Evolutionary conservation across 2,797 vertebrate genomes (phyloP), one percentile per base, ranked within the genome.

Genomic region (Margarornis squamiger): DNA sequence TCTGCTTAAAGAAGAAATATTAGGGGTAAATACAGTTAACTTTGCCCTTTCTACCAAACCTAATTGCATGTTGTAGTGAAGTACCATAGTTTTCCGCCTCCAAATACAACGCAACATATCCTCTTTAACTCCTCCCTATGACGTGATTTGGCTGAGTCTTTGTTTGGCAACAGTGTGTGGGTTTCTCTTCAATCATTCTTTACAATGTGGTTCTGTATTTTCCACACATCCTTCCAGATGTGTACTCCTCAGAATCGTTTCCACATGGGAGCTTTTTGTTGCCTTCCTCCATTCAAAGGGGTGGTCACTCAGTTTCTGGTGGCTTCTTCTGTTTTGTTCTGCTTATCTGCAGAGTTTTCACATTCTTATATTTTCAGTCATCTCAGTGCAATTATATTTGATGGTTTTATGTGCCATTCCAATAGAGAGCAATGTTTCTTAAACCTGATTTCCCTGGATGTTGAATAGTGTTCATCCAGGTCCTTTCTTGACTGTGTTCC

Each of bases 191-290:
- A 83, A 0, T 86, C 74, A 71, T 75, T 77, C 39, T 86, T 92
- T 49, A 63, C 8, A 19, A 61, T 65, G 78, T 14, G 83, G 55
- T 27, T 91, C 54, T 92, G 89, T 80, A 66, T 92, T 97, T 97
- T 97, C 95, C 95, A 92, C 4, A 7, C 43, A 17, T 72, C 51
- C 57, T 95, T 95, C 95, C 95, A 97, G 58, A 65, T 88, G 71
- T 30, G 49, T 68, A n/a, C 91, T 96, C 78, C 74, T 72, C 68
- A 23, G 48, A 89, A 83, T 86, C 6, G 12, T 55, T 95, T 88
- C 89, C 94, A 91, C 87, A 32, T 94, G 92, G 0, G 27, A 90
- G 55, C 57, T 89, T 65, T 61, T 74, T 6, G 32, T 72, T 76
- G 54, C 43, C 68, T 75, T 90, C 30, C 30, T 39, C 26, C 71